These are phyloP conservation scores for Melieria picta DNA, from an alignment of 2,888 invertebrate genomes.

Conservation along the genomic window DNA sequence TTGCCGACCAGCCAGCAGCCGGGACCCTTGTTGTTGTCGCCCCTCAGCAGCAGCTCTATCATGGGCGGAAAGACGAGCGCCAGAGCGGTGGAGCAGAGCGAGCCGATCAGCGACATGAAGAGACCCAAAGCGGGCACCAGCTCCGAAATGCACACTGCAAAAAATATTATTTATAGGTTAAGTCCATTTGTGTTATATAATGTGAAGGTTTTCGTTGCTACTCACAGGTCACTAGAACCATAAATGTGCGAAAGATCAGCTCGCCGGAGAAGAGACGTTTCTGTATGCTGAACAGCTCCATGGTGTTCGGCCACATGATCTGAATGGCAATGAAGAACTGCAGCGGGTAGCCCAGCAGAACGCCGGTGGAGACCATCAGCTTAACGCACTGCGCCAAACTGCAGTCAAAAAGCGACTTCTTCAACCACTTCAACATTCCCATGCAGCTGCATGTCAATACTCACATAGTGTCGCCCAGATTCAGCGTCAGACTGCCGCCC, in stretches of 20 bases:
- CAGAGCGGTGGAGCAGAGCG: slow-evolving; percentile 86
- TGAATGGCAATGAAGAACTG: slow-evolving; percentile 95
- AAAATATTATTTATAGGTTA: slow-evolving; percentile 32
- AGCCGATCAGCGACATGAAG: slow-evolving; percentile 92
- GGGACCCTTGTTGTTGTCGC: slow-evolving; percentile 68
- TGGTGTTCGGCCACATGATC: slow-evolving; percentile 84
- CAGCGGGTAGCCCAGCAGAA: slow-evolving; percentile 89
- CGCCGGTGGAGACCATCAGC: slow-evolving; percentile 84
- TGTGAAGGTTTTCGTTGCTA: slow-evolving; percentile 49
- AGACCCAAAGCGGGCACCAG: slow-evolving; percentile 85
- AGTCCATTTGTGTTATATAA: slow-evolving; percentile 2
- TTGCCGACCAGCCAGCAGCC: slow-evolving; percentile 68
- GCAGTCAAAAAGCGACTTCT: slow-evolving; percentile 48
- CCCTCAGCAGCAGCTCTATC: slow-evolving; percentile 80
- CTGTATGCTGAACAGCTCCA: slow-evolving; percentile 69
- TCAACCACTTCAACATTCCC: too few relatives aligned
- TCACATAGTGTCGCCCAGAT: slow-evolving; percentile 71
- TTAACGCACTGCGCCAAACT: slow-evolving; percentile 86
- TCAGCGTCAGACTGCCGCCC: slow-evolving; percentile 87
- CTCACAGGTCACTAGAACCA: slow-evolving; percentile 89
- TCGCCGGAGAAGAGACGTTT: slow-evolving; percentile 73
- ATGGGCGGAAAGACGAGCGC: slow-evolving; percentile 90
- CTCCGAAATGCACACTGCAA: slow-evolving; percentile 84
- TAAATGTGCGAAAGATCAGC: slow-evolving; percentile 74
- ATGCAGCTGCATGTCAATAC: slow-evolving; percentile 31